Percentiles rank a stretch among this genome's conserved stretches.
Conservation (phyloP, 2,113 vertebrate species). For the Herpetotheres cachinnans region DNA sequence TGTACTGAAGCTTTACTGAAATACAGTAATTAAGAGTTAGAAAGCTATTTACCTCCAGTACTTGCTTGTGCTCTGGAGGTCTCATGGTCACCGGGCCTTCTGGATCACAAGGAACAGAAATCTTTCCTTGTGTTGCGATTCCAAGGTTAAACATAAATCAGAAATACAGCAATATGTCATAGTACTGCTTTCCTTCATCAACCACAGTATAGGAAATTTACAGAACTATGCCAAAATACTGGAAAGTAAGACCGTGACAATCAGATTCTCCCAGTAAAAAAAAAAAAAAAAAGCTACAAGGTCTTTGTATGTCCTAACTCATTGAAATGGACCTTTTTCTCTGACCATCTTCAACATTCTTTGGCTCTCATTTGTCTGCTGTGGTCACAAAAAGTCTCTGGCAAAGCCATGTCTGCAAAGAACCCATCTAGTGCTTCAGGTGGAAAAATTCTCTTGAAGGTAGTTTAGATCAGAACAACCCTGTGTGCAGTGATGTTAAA, state of each 20-base stretch:
- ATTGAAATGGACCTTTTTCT: not conserved
- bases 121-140: not conserved
- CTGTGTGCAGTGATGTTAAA: not conserved
- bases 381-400: not conserved
- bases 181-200: not conserved
- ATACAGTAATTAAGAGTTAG: not conserved
- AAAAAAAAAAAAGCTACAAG: not conserved
- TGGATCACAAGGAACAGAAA: not conserved
- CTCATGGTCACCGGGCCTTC: not conserved
- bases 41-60: not conserved
- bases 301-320: not conserved
- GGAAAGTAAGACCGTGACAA: not conserved
- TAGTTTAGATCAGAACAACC: not conserved
- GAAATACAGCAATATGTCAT: not conserved
- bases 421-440: not conserved
- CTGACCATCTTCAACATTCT: not conserved
- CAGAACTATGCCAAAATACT: not conserved
- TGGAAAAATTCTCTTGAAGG: not conserved
- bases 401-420: not conserved
- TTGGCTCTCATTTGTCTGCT: not conserved
- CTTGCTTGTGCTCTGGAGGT: not conserved
- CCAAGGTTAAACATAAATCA: not conserved
- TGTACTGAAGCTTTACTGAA: not conserved
- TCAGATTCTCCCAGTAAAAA: not conserved
- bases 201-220: too few relatives aligned